Evolutionary conservation across 2,888 invertebrate genomes (phyloP), one percentile per base, ranked within the genome.

Genomic region (Lacanobia wlatinum): DNA sequence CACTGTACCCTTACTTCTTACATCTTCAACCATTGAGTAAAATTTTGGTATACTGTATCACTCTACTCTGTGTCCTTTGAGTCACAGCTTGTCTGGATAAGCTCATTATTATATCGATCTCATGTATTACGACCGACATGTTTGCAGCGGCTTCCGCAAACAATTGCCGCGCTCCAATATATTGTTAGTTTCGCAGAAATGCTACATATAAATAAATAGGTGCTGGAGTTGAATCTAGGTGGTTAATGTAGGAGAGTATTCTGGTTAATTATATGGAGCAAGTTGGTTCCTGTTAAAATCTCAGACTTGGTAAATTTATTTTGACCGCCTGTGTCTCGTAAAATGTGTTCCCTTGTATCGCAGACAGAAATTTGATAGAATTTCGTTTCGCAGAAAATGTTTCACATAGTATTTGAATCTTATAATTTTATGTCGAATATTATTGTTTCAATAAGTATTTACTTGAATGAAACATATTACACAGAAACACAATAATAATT

Each of bases 121-220:
- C 43, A 56, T 53, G 10, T 65, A 58, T 64, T 48, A 28, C 14
- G 1, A 8, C 55, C 46, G 62, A 66, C 46, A 58, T 46, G 28
- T 28, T 48, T 6, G 40, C 40, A 12, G 50, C 28, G 23, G 78
- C 64, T 79, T 79, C 74, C 79, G 80, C 84, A 68, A 79, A 79
- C 80, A 83, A 73, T 83, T 12, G 23, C 50, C n/a, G n/a, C 46
- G 10, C 46, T 23, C 59, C 40, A 43, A 28, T 43, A 43, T 82
- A 59, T 65, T 65, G 64, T 40, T 62, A 62, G 72, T 78, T 78
- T 50, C 72, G 3, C 55, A 34, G 53, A 52, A 77, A 12, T 1
- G 34, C 14, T 50, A n/a, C 38, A 48, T 28, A 12, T 46, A 50
- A n/a, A 21, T 50, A 55, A n/a, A 75, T 64, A 74, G 12, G 38